phyloP scores from a whole-genome alignment of 2,888 invertebrate species.

The Pasiphila rectangulata region DNA sequence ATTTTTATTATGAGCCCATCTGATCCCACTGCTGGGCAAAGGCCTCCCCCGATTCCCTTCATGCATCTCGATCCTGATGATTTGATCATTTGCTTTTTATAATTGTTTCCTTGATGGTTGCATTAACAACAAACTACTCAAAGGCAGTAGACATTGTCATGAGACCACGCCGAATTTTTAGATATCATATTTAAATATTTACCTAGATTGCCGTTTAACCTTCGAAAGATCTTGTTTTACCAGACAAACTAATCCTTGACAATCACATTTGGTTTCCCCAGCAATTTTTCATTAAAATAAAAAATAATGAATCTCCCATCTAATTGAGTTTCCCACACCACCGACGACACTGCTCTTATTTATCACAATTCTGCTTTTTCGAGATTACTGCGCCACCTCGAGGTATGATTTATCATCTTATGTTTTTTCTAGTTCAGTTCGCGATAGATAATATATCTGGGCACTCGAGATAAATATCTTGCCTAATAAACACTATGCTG shows the following conservation, averaged over 20 bases:
- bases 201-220: too few species aligned
- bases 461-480: conserved; percentile 72
- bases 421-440: conserved; percentile 40
- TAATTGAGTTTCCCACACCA: neutral
- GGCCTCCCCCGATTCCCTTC: too few species aligned
- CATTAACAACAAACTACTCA: too few species aligned
- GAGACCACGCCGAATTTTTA: too few species aligned
- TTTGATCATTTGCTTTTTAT: too few species aligned
- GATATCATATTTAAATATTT: too few species aligned
- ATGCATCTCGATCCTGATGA: too few species aligned
- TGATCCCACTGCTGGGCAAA: too few species aligned
- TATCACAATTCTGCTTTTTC: neutral
- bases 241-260: neutral
- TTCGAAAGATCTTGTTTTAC: too few species aligned
- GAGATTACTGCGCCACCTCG: conserved; percentile 9
- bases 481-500: conserved; percentile 73
- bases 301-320: neutral
- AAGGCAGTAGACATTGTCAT: too few species aligned
- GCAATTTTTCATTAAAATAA: neutral
- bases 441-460: conserved; percentile 61
- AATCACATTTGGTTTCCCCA: neutral
- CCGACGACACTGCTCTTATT: neutral
- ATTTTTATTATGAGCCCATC: too few species aligned
- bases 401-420: conserved; percentile 19
- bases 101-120: too few species aligned